Evolutionary conservation across 2,888 invertebrate species (phyloP).

Genomic region (Epiblema foenella): DNA sequence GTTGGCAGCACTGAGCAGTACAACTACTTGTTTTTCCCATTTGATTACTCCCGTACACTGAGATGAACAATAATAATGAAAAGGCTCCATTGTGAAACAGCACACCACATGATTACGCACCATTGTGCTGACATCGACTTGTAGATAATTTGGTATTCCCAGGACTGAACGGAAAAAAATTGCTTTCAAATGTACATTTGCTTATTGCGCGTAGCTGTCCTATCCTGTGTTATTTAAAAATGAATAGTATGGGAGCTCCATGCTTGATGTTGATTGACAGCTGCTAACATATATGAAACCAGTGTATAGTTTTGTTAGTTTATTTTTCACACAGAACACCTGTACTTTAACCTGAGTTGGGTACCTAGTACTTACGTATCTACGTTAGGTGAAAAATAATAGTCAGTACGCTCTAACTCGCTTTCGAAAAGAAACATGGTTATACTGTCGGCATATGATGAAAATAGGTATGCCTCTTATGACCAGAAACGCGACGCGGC

Average conservation of each 20-base stretch:
- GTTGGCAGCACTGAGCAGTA: too few relatives aligned
- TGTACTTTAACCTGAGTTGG: too few relatives aligned
- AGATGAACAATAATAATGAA: slow-evolving; percentile 41
- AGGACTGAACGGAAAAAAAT: slow-evolving; percentile 11
- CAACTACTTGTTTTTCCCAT: slow-evolving; percentile 65
- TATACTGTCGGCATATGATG: too few relatives aligned
- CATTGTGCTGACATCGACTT: slow-evolving; percentile 37
- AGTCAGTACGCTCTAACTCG: too few relatives aligned
- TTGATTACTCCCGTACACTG: slow-evolving; percentile 58
- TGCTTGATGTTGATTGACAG: background rate
- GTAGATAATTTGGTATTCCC: slow-evolving; percentile 30
- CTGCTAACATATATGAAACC: background rate
- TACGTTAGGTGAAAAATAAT: too few relatives aligned
- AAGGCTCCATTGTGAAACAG: slow-evolving; percentile 39
- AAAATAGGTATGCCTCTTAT: background rate
- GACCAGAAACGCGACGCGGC: slow-evolving; percentile 13
- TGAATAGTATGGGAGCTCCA: background rate
- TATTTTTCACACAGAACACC: too few relatives aligned
- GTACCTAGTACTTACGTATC: too few relatives aligned
- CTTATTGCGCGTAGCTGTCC: slow-evolving; percentile 14
- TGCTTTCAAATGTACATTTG: slow-evolving; percentile 37
- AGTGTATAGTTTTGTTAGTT: too few relatives aligned
- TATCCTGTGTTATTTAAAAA: too few relatives aligned
- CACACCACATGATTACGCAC: slow-evolving; percentile 44
- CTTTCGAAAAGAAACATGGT: too few relatives aligned